Evolutionary conservation across 2,113 vertebrate genomes (phyloP).

Genomic region (Calidris pugnax): DNA sequence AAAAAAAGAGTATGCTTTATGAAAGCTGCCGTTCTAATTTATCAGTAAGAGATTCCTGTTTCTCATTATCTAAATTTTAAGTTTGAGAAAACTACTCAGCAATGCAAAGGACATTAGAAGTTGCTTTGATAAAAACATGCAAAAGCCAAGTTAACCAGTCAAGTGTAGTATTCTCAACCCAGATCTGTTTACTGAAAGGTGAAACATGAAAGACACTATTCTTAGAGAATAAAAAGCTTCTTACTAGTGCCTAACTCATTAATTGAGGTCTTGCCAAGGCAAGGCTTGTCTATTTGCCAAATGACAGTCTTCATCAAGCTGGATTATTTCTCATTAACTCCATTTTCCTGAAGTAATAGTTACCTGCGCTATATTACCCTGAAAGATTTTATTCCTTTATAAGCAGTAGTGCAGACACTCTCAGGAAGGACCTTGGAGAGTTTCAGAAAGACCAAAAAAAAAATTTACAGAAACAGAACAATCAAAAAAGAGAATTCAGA

Average conservation of each 20-base stretch:
- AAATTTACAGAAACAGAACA: background rate
- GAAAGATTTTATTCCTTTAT: background rate
- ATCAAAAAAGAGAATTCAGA: background rate
- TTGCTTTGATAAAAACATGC: background rate
- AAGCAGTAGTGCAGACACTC: background rate
- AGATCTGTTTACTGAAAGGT: conserved; percentile 55
- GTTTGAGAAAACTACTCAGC: background rate
- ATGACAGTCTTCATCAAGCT: conserved; percentile 8
- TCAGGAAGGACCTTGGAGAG: background rate
- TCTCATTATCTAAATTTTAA: background rate
- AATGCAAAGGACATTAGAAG: background rate
- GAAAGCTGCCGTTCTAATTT: background rate
- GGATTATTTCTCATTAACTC: conserved; percentile 1
- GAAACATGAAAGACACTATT: conserved; percentile 59
- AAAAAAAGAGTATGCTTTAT: background rate
- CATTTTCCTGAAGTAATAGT: background rate
- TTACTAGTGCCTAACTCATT: conserved; percentile 51
- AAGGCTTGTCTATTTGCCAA: conserved; percentile 44
- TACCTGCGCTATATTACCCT: background rate
- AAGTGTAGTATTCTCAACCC: conserved; percentile 27
- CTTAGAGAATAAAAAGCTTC: conserved; percentile 63
- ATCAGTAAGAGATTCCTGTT: background rate
- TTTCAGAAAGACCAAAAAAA: background rate
- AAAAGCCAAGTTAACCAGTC: conserved; percentile 24
- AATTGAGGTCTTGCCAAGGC: conserved; percentile 31